Percentiles rank a stretch among this genome's conserved stretches.
These are phyloP conservation scores for Petrocephalus zakoni DNA, from an alignment of 2,113 vertebrate species.

Conservation along the genomic window DNA sequence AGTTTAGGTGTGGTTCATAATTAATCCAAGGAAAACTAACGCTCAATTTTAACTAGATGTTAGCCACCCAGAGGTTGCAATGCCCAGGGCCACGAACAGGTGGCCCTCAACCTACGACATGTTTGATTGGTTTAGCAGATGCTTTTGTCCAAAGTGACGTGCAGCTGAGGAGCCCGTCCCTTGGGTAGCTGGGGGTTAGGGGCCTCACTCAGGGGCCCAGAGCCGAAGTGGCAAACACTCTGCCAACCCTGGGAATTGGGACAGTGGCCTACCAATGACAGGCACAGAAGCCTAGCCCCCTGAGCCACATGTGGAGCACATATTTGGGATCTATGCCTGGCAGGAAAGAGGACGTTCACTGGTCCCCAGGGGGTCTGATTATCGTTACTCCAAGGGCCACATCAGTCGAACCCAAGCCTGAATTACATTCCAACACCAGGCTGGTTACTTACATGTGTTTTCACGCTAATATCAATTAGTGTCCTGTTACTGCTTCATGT, in stretches of 20 bases:
- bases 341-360: background rate
- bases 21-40: background rate
- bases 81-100: background rate
- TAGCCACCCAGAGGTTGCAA: background rate
- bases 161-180: background rate
- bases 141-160: background rate
- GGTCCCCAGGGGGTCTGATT: background rate
- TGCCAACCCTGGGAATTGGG: background rate
- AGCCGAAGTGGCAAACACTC: background rate
- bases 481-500: background rate
- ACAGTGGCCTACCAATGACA: background rate
- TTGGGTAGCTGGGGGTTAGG: background rate
- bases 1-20: background rate
- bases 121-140: background rate
- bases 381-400: background rate
- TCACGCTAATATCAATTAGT: constrained; percentile 27
- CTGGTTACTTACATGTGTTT: constrained; percentile 33
- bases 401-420: constrained; percentile 31
- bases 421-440: background rate
- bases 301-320: background rate
- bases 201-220: background rate
- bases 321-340: background rate
- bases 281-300: background rate
- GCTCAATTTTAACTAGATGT: background rate
- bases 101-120: background rate